Evolutionary conservation across 2,113 vertebrate genomes (phyloP).

Genomic region (Osmerus mordax): DNA sequence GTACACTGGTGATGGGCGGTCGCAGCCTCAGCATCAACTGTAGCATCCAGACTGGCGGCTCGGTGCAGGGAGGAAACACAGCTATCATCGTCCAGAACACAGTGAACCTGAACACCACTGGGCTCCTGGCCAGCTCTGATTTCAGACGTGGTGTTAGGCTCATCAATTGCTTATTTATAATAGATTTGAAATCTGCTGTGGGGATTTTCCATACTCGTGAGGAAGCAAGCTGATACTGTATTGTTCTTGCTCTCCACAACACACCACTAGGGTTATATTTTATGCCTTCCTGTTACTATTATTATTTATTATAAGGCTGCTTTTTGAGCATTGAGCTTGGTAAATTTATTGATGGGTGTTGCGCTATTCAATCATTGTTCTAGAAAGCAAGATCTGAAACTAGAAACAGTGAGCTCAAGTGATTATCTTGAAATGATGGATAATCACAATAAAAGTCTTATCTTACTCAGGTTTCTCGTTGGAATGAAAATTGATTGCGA

Average conservation of each 20-base stretch:
- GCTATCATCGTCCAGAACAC: slow-evolving; percentile 38
- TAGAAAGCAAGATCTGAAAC: too few relatives aligned
- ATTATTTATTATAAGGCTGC: neutral
- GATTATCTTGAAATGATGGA: neutral
- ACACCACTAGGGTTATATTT: neutral
- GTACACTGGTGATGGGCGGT: too few relatives aligned
- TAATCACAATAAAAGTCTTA: neutral
- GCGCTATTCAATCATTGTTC: too few relatives aligned
- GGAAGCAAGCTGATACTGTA: neutral
- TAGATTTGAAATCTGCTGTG: neutral
- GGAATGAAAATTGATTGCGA: slow-evolving; percentile 1
- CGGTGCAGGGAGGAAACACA: slow-evolving; percentile 42
- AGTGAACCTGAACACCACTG: slow-evolving; percentile 43
- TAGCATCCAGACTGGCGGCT: too few relatives aligned
- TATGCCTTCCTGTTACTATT: neutral
- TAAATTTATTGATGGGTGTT: too few relatives aligned
- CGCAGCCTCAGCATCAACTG: too few relatives aligned
- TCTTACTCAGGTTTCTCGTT: neutral
- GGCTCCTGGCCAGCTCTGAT: slow-evolving; percentile 20
- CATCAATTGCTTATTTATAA: neutral
- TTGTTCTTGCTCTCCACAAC: neutral
- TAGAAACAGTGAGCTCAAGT: too few relatives aligned
- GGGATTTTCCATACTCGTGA: neutral
- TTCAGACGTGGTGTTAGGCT: slow-evolving; percentile 36
- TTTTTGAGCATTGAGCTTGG: too few relatives aligned